Percentiles rank a stretch among this genome's conserved stretches.
Conservation (phyloP, 2,113 vertebrate genomes). For the Mesitornis unicolor region DNA sequence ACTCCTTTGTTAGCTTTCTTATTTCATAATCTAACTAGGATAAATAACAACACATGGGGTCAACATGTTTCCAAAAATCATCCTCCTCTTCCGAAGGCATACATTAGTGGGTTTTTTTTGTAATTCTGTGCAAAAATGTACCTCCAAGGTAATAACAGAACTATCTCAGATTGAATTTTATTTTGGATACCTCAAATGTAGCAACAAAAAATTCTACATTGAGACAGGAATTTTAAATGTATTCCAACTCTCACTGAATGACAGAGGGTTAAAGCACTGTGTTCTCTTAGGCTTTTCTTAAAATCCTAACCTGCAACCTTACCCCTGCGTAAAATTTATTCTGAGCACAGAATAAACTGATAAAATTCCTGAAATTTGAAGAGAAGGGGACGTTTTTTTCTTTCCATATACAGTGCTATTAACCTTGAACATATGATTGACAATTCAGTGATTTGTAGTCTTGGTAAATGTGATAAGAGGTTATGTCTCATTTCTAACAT, state of each 20-base stretch:
- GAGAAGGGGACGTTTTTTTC: background rate
- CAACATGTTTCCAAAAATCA: background rate
- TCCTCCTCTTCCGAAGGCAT: background rate
- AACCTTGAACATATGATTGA: background rate
- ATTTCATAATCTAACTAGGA: background rate
- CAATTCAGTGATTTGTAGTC: background rate
- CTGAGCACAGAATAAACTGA: background rate
- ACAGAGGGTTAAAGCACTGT: background rate
- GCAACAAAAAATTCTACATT: background rate
- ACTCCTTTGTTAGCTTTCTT: background rate
- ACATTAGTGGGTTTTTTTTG: background rate
- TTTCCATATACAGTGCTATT: background rate
- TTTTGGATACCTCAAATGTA: background rate
- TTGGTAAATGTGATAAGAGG: background rate
- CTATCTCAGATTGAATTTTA: background rate
- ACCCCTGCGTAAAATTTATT: background rate
- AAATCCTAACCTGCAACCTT: background rate
- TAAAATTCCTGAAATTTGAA: background rate
- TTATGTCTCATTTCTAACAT: background rate
- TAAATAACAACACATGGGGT: fast-evolving
- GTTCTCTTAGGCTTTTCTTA: background rate
- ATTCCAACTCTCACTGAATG: background rate
- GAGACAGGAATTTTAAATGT: background rate
- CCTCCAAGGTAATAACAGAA: background rate
- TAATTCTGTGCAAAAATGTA: background rate